These are phyloP conservation scores for Psephotus haematonotus DNA, from an alignment of 2,113 vertebrate species.

Conservation along the genomic window DNA sequence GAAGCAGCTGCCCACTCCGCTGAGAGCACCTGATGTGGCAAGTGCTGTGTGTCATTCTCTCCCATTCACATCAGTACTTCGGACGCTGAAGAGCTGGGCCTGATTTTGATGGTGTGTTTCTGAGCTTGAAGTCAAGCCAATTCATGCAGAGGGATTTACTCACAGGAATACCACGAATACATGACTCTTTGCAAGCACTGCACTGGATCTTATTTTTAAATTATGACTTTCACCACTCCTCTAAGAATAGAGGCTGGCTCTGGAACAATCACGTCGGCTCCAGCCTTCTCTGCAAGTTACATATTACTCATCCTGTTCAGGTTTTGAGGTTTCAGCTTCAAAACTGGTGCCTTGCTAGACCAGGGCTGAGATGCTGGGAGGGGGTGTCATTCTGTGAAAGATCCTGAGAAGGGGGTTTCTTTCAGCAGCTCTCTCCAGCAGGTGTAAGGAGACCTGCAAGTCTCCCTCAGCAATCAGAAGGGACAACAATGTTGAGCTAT, in stretches of 20 bases:
- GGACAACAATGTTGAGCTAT: rapidly evolving
- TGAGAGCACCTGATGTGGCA: neutral
- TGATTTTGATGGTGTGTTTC: neutral
- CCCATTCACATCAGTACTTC: neutral
- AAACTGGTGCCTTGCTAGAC: neutral
- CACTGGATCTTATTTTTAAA: slow-evolving; percentile 19
- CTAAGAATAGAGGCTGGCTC: slow-evolving; percentile 37
- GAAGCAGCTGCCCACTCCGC: rapidly evolving
- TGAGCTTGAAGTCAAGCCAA: neutral
- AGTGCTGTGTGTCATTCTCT: neutral
- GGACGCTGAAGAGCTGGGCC: neutral
- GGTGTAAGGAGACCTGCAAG: neutral
- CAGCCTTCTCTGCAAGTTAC: neutral
- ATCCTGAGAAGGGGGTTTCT: neutral
- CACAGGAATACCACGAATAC: neutral
- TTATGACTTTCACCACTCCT: neutral
- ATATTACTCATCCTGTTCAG: neutral
- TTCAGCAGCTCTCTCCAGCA: neutral
- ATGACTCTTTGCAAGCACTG: neutral
- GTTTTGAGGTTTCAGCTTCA: neutral
- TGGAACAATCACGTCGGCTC: rapidly evolving
- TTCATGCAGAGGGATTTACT: neutral
- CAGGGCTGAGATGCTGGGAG: neutral
- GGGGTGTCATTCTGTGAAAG: neutral
- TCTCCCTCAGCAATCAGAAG: neutral